Evolutionary conservation across 2,888 invertebrate genomes (phyloP).

Genomic region (Tetramorium bicarinatum): DNA sequence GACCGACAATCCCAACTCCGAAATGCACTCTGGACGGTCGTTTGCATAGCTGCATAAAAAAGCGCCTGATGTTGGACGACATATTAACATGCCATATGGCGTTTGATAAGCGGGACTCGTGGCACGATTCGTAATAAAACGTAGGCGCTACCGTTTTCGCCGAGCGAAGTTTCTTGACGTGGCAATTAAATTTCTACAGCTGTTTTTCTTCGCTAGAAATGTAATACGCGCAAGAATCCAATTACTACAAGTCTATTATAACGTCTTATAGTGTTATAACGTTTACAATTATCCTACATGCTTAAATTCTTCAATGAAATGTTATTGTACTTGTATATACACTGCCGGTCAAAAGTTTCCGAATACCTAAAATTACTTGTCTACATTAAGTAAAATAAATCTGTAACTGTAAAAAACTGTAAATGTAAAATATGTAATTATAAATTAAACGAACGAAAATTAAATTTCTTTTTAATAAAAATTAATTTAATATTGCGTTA

Average conservation of each 20-base stretch:
- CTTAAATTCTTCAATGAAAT: background rate
- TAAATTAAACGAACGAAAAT: too few relatives aligned
- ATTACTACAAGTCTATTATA: background rate
- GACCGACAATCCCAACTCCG: slow-evolving; percentile 70
- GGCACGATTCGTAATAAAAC: slow-evolving; percentile 22
- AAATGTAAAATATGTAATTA: too few relatives aligned
- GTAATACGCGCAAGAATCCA: background rate
- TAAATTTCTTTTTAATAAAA: too few relatives aligned
- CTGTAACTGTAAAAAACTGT: too few relatives aligned
- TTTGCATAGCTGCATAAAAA: slow-evolving; percentile 69
- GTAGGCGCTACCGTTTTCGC: background rate
- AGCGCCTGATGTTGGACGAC: slow-evolving; percentile 60
- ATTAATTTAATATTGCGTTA: too few relatives aligned
- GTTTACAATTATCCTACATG: background rate
- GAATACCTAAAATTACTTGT: too few relatives aligned
- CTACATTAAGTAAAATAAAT: too few relatives aligned
- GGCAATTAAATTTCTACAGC: slow-evolving; percentile 51
- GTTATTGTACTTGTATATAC: too few relatives aligned
- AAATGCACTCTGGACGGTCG: slow-evolving; percentile 64
- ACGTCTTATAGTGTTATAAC: too few relatives aligned
- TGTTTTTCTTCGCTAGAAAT: background rate
- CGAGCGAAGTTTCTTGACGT: slow-evolving; percentile 46
- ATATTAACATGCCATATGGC: slow-evolving; percentile 67
- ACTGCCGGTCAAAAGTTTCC: too few relatives aligned
- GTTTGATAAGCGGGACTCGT: slow-evolving; percentile 52